Conservation (phyloP, 2,113 vertebrate genomes). For the Lagopus leucura region DNA sequence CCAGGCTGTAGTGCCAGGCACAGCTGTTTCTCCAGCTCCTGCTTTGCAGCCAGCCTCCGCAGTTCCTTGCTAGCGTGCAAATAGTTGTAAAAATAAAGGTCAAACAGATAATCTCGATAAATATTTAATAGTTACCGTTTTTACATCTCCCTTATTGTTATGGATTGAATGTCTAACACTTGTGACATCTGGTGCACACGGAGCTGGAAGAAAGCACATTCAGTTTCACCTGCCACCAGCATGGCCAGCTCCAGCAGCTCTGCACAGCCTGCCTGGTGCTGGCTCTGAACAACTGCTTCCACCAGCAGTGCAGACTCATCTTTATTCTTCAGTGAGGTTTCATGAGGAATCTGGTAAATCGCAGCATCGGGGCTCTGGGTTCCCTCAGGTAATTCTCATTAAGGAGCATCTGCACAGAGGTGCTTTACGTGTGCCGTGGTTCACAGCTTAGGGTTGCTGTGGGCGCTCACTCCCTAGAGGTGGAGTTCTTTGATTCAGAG, state of each 20-base stretch:
- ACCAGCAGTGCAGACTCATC: not conserved
- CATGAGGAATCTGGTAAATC: not conserved
- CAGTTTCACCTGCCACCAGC: not conserved
- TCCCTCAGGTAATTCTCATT: not conserved
- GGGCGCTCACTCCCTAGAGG: not conserved
- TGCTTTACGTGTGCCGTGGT: not conserved
- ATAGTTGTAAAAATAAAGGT: constrained; percentile 58
- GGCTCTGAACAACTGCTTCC: not conserved
- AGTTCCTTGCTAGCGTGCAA: not conserved
- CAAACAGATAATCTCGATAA: constrained; percentile 55
- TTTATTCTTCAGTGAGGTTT: not conserved
- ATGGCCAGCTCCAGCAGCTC: not conserved
- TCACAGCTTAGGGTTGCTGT: not conserved
- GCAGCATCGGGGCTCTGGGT: not conserved
- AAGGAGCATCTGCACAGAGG: not conserved
- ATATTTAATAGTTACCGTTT: constrained; percentile 65
- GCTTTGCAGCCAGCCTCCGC: not conserved
- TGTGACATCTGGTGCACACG: not conserved
- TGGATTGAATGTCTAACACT: constrained; percentile 9
- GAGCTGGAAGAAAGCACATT: not conserved
- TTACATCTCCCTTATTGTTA: constrained; percentile 21
- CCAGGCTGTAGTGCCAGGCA: not conserved
- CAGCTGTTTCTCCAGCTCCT: not conserved
- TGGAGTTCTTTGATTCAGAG: not conserved
- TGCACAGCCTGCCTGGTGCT: not conserved